Conservation (phyloP, 2,797 vertebrate genomes). For the Microctenopoma steveboyesi region DNA sequence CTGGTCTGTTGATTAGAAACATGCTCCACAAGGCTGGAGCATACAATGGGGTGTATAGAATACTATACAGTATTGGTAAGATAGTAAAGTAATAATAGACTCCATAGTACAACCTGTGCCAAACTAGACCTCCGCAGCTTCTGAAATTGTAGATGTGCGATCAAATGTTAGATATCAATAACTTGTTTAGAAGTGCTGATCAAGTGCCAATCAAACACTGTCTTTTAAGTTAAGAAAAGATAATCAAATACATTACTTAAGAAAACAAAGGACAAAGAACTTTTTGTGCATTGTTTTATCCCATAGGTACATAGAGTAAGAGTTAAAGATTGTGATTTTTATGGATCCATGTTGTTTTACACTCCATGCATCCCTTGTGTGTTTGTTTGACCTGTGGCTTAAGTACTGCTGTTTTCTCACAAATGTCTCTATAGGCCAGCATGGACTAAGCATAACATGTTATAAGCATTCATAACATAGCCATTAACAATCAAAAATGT, state of each 20-base stretch:
- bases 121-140: conserved; percentile 88
- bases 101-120: conserved; percentile 85
- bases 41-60: conserved; percentile 84
- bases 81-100: conserved; percentile 87
- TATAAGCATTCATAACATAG: conserved; percentile 89
- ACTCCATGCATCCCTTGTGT: conserved; percentile 87
- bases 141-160: conserved; percentile 88
- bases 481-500: conserved; percentile 88
- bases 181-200: conserved; percentile 88
- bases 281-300: conserved; percentile 86
- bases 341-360: conserved; percentile 87
- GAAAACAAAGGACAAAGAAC: conserved; percentile 83
- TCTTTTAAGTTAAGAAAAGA: conserved; percentile 87
- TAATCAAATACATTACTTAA: conserved; percentile 84
- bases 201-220: conserved; percentile 88
- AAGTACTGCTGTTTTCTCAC: conserved; percentile 87
- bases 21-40: conserved; percentile 80
- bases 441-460: conserved; percentile 89
- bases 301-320: conserved; percentile 87
- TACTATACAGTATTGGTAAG: conserved; percentile 85
- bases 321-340: conserved; percentile 86
- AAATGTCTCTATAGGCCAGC: conserved; percentile 88
- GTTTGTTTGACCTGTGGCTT: conserved; percentile 89
- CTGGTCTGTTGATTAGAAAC: conserved; percentile 86
- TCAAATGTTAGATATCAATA: conserved; percentile 87